Conservation (phyloP, 2,797 vertebrate genomes). For the Hypotaenidia okinawae region DNA sequence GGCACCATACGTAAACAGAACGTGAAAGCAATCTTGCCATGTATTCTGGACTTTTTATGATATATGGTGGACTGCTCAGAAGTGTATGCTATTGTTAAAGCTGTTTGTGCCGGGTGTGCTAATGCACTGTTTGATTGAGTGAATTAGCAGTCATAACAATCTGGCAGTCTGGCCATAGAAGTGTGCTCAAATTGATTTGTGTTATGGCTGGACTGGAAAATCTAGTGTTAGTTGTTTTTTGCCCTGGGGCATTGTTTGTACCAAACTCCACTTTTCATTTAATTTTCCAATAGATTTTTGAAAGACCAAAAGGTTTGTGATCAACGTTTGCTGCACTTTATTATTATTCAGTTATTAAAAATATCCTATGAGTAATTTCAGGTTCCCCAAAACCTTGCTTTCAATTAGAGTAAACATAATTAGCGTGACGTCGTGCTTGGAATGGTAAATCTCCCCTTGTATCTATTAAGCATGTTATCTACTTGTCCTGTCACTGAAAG, state of each 20-base stretch:
- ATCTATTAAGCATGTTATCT: conserved; percentile 80
- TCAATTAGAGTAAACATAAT: conserved; percentile 86
- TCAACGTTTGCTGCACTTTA: conserved; percentile 77
- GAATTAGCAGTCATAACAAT: conserved; percentile 84
- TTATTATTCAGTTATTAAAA: conserved; percentile 77
- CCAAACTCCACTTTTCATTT: conserved; percentile 80
- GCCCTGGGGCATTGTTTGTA: conserved; percentile 80
- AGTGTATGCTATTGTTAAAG: conserved; percentile 71
- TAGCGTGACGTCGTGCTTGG: conserved; percentile 79
- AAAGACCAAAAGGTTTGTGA: conserved; percentile 78
- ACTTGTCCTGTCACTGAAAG: conserved; percentile 73
- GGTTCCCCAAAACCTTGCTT: conserved; percentile 79
- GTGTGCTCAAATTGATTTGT: conserved; percentile 80
- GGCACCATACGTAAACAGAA: conserved; percentile 6
- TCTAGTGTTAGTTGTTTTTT: conserved; percentile 80
- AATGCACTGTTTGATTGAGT: conserved; percentile 82
- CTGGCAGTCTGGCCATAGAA: conserved; percentile 80
- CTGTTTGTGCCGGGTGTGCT: conserved; percentile 77
- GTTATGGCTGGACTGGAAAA: conserved; percentile 82
- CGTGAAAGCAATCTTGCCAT: conserved; percentile 41
- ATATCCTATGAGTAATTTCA: conserved; percentile 79
- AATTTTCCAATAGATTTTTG: conserved; percentile 79
- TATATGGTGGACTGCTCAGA: conserved; percentile 65
- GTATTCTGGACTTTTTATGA: conserved; percentile 52
- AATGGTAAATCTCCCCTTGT: conserved; percentile 80